Conservation (phyloP, 2,797 vertebrate species). For the Bovichtus diacanthus region DNA sequence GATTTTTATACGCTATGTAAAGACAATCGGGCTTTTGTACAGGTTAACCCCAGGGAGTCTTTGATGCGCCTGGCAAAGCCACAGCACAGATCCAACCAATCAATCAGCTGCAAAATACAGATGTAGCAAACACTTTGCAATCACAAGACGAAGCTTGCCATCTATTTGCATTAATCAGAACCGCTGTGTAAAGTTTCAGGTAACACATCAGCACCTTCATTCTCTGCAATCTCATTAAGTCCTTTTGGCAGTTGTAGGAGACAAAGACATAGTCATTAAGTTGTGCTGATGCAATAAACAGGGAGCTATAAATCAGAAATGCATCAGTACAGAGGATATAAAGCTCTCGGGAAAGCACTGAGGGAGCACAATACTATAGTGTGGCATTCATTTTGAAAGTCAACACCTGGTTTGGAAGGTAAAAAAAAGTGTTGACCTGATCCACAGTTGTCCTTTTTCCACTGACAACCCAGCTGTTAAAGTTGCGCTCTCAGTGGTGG, state of each 20-base stretch:
- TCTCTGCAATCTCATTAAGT: slow-evolving; percentile 41
- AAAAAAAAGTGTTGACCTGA: slow-evolving; percentile 7
- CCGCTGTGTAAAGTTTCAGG: slow-evolving; percentile 50
- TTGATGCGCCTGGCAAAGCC: slow-evolving; percentile 68
- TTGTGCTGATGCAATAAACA: slow-evolving; percentile 58
- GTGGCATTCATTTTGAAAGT: slow-evolving; percentile 20
- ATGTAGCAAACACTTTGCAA: slow-evolving; percentile 58
- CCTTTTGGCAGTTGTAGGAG: slow-evolving; percentile 49
- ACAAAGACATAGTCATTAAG: slow-evolving; percentile 69
- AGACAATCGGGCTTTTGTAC: slow-evolving; percentile 80
- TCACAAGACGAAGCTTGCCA: slow-evolving; percentile 79
- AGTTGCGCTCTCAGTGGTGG: neutral
- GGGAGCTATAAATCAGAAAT: slow-evolving; percentile 57
- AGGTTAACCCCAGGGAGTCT: slow-evolving; percentile 64
- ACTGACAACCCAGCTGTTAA: neutral
- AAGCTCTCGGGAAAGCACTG: neutral
- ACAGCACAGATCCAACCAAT: slow-evolving; percentile 60
- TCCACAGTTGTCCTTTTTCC: slow-evolving; percentile 16
- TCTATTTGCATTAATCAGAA: slow-evolving; percentile 55
- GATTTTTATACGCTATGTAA: slow-evolving; percentile 47
- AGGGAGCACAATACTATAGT: slow-evolving; percentile 10
- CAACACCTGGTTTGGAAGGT: slow-evolving; percentile 57
- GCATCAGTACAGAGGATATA: slow-evolving; percentile 8
- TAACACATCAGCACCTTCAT: slow-evolving; percentile 38
- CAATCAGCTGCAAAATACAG: slow-evolving; percentile 63